Conservation (phyloP, 2,888 invertebrate genomes). For the Peribatodes rhomboidaria region DNA sequence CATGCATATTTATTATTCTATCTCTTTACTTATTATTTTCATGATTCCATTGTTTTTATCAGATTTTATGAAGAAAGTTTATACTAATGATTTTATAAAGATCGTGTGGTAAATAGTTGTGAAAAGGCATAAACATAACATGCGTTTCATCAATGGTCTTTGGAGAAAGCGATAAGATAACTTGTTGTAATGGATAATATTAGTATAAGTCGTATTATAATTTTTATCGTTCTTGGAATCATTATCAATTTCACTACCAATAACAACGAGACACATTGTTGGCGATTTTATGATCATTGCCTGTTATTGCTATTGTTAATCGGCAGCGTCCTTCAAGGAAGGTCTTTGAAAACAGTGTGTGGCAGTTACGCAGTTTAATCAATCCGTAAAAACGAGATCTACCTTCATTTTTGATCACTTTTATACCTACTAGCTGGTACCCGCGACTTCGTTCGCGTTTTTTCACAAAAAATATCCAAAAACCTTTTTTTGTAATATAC, state of each 20-base stretch:
- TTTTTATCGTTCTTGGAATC: conserved; percentile 11
- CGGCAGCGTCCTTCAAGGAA: conserved; percentile 3
- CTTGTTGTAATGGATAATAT: conserved; percentile 4
- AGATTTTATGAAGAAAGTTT: no score
- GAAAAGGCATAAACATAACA: neutral
- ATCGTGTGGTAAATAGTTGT: no score
- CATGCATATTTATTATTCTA: no score
- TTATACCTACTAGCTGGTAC: no score
- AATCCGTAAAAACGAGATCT: neutral
- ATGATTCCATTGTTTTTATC: no score
- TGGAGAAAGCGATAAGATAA: conserved; percentile 10
- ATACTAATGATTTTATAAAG: no score
- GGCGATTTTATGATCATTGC: conserved; percentile 7
- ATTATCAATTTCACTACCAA: conserved; percentile 19
- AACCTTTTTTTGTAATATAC: no score
- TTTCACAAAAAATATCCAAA: no score
- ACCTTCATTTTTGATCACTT: conserved; percentile 13
- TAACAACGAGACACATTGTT: conserved; percentile 16
- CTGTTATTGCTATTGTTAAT: no score
- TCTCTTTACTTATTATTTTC: no score
- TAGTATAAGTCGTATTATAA: conserved; percentile 5
- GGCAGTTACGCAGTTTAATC: no score
- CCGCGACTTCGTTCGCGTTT: no score
- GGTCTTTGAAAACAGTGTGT: neutral
- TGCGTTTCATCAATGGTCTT: neutral